phyloP scores from a whole-genome alignment of 2,888 invertebrate genomes.

The Zygaena filipendulae region DNA sequence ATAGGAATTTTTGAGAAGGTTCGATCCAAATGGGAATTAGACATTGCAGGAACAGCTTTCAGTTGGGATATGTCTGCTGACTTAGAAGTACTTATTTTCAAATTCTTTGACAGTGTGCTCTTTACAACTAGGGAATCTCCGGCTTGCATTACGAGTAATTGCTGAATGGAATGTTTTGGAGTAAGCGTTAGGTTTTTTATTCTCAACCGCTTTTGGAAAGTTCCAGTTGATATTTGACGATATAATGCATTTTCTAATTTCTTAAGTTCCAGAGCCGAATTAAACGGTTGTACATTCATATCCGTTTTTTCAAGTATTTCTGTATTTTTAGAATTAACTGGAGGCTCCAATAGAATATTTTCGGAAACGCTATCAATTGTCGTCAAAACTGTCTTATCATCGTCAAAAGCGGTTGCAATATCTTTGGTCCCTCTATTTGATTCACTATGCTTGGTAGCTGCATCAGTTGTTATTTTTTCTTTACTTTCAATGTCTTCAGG shows the following conservation, averaged over 20 bases:
- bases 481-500: background rate
- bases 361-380: conserved; percentile 1
- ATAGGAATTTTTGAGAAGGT: conserved; percentile 31
- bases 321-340: no score
- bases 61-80: conserved; percentile 22
- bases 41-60: conserved; percentile 22
- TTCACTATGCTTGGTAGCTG: no score
- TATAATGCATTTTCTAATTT: conserved; percentile 31
- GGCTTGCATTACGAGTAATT: conserved; percentile 34
- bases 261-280: conserved; percentile 26
- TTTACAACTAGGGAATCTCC: conserved; percentile 40
- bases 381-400: conserved; percentile 23
- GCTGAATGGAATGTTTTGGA: conserved; percentile 38
- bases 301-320: conserved; percentile 5
- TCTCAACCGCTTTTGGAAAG: conserved; percentile 36
- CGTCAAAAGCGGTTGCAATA: no score
- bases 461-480: no score
- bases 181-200: conserved; percentile 39
- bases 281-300: conserved; percentile 16
- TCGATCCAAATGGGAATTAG: conserved; percentile 29
- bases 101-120: conserved; percentile 25
- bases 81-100: conserved; percentile 19
- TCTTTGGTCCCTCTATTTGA: no score
- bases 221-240: conserved; percentile 28
- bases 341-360: no score